Evolutionary conservation across 2,113 vertebrate species (phyloP).

Genomic region (Percopsis transmontana): DNA sequence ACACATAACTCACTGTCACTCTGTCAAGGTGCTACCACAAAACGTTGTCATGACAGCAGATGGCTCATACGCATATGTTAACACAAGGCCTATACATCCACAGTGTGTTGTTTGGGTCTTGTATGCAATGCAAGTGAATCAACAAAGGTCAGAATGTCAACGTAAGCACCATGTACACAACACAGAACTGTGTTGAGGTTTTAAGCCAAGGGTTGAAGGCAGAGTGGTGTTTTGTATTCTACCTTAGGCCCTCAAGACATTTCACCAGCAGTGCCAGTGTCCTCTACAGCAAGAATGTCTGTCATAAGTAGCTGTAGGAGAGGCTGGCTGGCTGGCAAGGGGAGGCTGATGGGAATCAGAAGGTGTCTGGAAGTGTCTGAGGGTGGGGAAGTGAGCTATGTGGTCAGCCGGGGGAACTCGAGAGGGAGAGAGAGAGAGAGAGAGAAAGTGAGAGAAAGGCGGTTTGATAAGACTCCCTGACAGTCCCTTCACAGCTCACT

Average conservation of each 20-base stretch:
- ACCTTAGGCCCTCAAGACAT: not conserved
- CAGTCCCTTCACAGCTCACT: constrained; percentile 65
- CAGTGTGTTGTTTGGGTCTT: not conserved
- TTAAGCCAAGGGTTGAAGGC: not conserved
- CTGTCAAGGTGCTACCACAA: constrained; percentile 32
- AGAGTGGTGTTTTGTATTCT: not conserved
- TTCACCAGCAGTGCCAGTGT: not conserved
- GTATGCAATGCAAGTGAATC: too few species aligned
- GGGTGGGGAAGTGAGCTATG: not conserved
- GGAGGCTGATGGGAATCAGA: not conserved
- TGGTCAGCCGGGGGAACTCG: not conserved
- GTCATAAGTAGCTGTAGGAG: not conserved
- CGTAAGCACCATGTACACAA: not conserved
- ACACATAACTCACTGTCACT: constrained; percentile 50
- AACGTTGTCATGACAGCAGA: constrained; percentile 23
- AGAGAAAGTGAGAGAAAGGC: constrained; percentile 14
- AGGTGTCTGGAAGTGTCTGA: not conserved
- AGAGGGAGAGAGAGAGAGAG: constrained; percentile 4
- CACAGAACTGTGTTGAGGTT: not conserved
- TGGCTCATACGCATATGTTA: constrained; percentile 21
- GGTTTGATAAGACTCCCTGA: constrained; percentile 60
- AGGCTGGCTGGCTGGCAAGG: not conserved
- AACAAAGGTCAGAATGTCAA: not conserved
- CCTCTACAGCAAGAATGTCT: not conserved
- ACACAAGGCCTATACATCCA: not conserved